Conservation (phyloP, 2,113 vertebrate species). For the Corapipo altera region DNA sequence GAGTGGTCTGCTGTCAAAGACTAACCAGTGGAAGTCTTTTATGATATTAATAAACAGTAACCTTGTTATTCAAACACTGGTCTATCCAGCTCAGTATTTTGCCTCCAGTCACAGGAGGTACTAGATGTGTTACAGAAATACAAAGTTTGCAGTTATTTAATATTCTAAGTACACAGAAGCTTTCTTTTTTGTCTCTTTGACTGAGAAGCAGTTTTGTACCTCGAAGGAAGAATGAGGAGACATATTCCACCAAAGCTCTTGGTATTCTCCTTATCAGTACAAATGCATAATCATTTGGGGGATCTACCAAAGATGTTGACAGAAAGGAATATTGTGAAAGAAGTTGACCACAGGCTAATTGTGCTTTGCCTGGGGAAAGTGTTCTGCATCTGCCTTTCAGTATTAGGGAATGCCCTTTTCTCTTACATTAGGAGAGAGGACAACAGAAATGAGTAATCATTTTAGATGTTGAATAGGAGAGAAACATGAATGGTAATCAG, state of each 20-base stretch:
- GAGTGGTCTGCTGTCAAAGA: neutral
- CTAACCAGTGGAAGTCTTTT: neutral
- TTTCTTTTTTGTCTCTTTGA: neutral
- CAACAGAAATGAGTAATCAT: neutral
- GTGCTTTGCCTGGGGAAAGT: neutral
- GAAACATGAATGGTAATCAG: neutral
- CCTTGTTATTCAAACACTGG: neutral
- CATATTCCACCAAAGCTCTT: neutral
- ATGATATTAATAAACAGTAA: neutral
- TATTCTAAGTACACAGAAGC: neutral
- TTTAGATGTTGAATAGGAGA: neutral
- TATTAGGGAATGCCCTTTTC: neutral
- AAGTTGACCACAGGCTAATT: neutral
- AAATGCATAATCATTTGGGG: neutral
- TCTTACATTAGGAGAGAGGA: neutral
- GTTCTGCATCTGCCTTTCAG: constrained; percentile 28
- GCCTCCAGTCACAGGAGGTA: neutral
- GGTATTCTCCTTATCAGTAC: neutral
- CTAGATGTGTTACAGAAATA: neutral
- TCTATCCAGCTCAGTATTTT: neutral
- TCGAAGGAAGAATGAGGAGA: neutral
- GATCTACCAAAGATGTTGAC: neutral
- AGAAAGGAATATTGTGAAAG: neutral
- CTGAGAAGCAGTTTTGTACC: neutral
- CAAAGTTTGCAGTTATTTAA: neutral